phyloP scores from a whole-genome alignment of 2,113 vertebrate genomes.

The Egretta garzetta region DNA sequence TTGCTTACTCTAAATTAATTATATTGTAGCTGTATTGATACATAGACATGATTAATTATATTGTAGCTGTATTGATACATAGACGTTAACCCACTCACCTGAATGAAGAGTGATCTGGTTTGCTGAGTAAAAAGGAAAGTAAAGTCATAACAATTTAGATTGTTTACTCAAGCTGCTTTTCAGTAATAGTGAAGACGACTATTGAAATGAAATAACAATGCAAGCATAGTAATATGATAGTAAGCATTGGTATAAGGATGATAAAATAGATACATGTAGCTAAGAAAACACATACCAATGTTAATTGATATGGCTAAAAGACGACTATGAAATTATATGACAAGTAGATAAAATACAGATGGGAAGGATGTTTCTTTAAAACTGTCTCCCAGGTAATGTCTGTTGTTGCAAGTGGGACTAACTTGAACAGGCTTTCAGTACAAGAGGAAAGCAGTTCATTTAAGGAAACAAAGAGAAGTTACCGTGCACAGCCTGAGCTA shows the following conservation, averaged over 20 bases:
- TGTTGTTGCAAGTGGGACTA: neutral
- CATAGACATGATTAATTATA: neutral
- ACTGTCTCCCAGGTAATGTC: neutral
- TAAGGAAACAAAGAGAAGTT: neutral
- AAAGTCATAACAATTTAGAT: neutral
- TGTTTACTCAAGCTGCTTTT: neutral
- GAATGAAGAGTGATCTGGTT: neutral
- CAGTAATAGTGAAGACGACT: neutral
- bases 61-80: neutral
- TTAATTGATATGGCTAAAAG: neutral
- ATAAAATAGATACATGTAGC: neutral
- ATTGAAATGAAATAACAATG: neutral
- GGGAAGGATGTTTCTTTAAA: neutral
- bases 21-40: neutral
- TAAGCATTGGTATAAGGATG: neutral
- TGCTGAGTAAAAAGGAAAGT: neutral
- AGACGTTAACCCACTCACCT: neutral
- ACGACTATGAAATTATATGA: neutral
- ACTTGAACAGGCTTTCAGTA: neutral
- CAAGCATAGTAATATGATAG: neutral
- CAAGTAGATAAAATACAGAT: neutral
- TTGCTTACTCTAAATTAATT: neutral
- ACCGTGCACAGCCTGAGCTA: neutral
- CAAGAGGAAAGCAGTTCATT: neutral
- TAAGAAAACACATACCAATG: neutral